Evolutionary conservation across 2,888 invertebrate genomes (phyloP).

Genomic region (Drosophila testacea): DNA sequence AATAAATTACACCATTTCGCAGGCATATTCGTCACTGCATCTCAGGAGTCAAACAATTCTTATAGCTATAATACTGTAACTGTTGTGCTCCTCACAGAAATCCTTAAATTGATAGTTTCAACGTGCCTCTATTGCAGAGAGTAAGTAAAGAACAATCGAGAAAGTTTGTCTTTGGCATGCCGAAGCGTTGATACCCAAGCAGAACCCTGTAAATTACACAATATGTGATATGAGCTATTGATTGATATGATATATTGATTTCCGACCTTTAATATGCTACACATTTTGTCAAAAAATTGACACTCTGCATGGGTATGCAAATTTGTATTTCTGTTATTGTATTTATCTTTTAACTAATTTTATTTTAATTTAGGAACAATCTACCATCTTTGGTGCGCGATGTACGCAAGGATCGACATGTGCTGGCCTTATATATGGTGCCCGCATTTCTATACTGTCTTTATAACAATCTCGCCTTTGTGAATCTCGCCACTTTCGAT

Average conservation of each 20-base stretch:
- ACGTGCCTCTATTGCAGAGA: slow-evolving; percentile 89
- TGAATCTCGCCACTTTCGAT: slow-evolving; percentile 95
- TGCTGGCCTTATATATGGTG: slow-evolving; percentile 93
- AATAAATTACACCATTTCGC: slow-evolving; percentile 61
- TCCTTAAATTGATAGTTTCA: slow-evolving; percentile 92
- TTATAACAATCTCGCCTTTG: slow-evolving; percentile 97
- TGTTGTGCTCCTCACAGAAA: slow-evolving; percentile 95
- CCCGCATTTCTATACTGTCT: slow-evolving; percentile 96
- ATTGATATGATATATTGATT: no score
- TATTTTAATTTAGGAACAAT: slow-evolving; percentile 62
- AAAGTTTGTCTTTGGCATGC: no score
- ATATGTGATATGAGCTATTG: no score
- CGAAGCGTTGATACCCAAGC: no score
- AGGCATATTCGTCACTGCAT: slow-evolving; percentile 97
- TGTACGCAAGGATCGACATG: slow-evolving; percentile 87
- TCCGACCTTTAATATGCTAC: no score
- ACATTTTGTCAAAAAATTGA: no score
- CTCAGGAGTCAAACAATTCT: slow-evolving; percentile 91
- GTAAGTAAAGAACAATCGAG: slow-evolving; percentile 85
- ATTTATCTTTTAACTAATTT: not conserved
- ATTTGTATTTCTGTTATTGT: no score
- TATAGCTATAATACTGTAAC: slow-evolving; percentile 95
- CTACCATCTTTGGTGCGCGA: slow-evolving; percentile 72
- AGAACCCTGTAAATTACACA: no score
- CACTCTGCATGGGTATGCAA: no score